Base-by-base conservation (phyloP, 2,113 vertebrate species). In the Hippocampus comes region DNA sequence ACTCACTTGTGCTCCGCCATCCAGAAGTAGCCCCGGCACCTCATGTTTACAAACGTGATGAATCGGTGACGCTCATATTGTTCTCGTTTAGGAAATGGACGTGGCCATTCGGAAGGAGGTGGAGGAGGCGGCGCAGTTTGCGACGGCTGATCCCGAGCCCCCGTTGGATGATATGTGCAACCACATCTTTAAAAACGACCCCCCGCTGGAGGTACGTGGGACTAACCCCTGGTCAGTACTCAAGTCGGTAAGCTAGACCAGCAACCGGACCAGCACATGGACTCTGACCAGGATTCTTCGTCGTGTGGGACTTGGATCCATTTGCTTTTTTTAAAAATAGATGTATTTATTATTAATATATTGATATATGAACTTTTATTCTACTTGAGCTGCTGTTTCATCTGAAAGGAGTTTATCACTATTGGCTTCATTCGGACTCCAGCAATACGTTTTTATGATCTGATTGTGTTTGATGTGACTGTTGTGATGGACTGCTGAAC, bases 71-170 rank as follows among this genome's bases (percentile, higher is more conserved):
- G 1, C 20, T n/a, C 59, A 20, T 59, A 59, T 59, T 12, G 11
- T 59, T 27, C 56, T 59, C 11, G 5, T 38, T 1, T 72, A 99
- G 97, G 95, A 95, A 82, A 96, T 98, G 0, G 97, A 99, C 76
- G 85, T 95, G 3, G 93, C 92, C 48, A 95, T 98, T 77, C 92
- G 94, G 18, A 97, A 97, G 81, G 93, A 96, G 89, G 96, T 98
- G 0, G 97, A 99, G 72, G 96, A 99, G 12, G 96, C 95, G 0
- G 92, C 96, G 67, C 96, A 95, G 90, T 98, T 96, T 51, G 95
- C 97, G 21, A 97, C 93, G 9, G 96, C 94, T 1, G 96, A 99
- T 74, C 96, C 96, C 0, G 97, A 98, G 85, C 97, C 96, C 0
- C 93, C 95, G 0, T 68, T 99, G 90, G 97, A 97, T n/a, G 96